A percentile compares a stretch with the other conserved stretches of the same genome.
Evolutionary conservation across 2,888 invertebrate genomes (phyloP).

Genomic region (Mythimna ferrago): DNA sequence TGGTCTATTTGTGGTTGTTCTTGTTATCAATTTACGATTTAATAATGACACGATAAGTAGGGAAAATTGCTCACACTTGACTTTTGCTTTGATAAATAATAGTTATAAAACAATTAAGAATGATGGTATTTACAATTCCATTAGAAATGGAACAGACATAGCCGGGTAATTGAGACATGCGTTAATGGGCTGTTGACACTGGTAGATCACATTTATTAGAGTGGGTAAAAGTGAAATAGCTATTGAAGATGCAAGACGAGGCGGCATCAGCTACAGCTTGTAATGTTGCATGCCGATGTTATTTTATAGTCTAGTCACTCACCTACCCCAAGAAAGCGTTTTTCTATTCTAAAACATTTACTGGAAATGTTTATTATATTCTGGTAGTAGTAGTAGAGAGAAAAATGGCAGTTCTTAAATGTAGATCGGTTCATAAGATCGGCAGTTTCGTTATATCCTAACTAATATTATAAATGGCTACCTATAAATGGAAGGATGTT

Average conservation of each 20-base stretch:
- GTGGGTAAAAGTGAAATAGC: constrained; percentile 67
- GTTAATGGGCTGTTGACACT: constrained; percentile 45
- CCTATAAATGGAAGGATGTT: no score
- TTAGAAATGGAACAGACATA: constrained; percentile 8
- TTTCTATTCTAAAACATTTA: constrained; percentile 5
- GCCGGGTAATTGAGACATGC: constrained; percentile 22
- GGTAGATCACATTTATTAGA: constrained; percentile 43
- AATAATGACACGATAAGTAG: not conserved
- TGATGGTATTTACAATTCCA: not conserved
- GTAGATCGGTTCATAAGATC: not conserved
- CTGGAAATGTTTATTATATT: constrained; percentile 15
- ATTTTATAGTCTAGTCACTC: constrained; percentile 52
- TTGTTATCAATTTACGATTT: not conserved
- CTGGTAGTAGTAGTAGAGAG: not conserved
- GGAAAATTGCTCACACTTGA: not conserved
- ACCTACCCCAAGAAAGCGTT: constrained; percentile 23
- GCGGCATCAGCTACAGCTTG: constrained; percentile 38
- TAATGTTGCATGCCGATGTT: constrained; percentile 56
- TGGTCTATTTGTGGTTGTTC: not conserved
- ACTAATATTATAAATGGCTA: no score
- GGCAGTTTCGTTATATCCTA: not conserved
- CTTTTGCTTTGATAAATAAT: constrained; percentile 11
- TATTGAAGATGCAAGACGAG: constrained; percentile 56
- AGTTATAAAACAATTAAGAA: constrained; percentile 1
- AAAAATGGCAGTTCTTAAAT: not conserved